These are phyloP conservation scores for Genyomyrus donnyi DNA, from an alignment of 2,113 vertebrate species.

Conservation along the genomic window DNA sequence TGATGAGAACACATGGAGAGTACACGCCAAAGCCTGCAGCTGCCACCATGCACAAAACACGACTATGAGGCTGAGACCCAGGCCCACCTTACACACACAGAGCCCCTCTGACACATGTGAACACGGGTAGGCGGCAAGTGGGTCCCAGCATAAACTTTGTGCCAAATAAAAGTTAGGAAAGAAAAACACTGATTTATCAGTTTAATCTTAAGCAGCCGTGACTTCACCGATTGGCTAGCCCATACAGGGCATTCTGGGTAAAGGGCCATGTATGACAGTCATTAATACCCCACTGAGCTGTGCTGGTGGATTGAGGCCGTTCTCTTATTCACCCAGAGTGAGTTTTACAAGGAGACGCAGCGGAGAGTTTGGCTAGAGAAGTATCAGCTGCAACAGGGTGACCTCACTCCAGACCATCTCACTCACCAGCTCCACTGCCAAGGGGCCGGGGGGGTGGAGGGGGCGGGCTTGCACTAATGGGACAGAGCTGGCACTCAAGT, in stretches of 20 bases:
- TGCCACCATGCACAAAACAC: background rate
- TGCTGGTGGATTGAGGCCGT: background rate
- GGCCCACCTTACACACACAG: background rate
- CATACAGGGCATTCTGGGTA: background rate
- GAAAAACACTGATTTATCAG: background rate
- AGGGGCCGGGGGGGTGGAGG: background rate
- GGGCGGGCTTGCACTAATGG: background rate
- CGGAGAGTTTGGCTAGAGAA: background rate
- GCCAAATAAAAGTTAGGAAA: background rate
- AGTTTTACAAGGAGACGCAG: background rate
- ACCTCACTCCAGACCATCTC: constrained; percentile 15
- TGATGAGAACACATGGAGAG: background rate
- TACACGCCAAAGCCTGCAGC: background rate
- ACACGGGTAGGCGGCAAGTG: background rate
- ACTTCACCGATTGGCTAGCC: background rate
- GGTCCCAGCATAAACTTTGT: background rate
- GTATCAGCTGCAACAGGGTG: background rate
- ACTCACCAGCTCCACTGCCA: constrained; percentile 1
- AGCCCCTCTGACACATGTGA: background rate
- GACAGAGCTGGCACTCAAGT: background rate
- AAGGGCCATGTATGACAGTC: background rate
- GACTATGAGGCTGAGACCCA: background rate
- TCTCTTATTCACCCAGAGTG: background rate
- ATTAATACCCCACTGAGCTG: background rate
- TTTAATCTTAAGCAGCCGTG: background rate